These are phyloP conservation scores for Cryptotis parvus DNA, from an alignment of 2,113 vertebrate species.

Conservation along the genomic window DNA sequence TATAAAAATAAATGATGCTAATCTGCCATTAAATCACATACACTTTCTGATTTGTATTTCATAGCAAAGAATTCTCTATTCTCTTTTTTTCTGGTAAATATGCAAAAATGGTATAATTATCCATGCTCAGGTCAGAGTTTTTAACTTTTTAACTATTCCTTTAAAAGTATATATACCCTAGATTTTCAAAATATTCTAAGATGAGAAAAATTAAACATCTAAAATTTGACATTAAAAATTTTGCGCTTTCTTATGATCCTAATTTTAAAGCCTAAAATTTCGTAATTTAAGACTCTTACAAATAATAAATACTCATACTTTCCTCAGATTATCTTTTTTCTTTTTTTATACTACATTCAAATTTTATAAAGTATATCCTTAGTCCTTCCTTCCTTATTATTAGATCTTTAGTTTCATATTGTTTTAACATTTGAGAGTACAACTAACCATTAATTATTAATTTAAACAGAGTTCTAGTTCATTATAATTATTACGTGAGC, in stretches of 20 bases:
- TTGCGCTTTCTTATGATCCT: constrained; percentile 12
- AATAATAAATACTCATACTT: not conserved
- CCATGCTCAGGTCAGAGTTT: constrained; percentile 47
- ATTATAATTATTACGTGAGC: not conserved
- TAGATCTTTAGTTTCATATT: not conserved
- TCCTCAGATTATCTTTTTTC: not conserved
- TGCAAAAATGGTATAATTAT: constrained; percentile 39
- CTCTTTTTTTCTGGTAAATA: constrained; percentile 68
- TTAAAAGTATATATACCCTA: constrained; percentile 25
- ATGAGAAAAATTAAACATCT: constrained; percentile 35
- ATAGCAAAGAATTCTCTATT: constrained; percentile 51
- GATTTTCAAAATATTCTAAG: constrained; percentile 47
- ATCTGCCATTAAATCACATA: constrained; percentile 76
- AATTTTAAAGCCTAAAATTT: not conserved
- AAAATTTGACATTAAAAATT: not conserved
- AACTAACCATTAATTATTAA: not conserved
- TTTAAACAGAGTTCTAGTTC: not conserved
- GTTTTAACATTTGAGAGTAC: not conserved
- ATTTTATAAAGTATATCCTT: not conserved
- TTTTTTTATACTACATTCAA: constrained; percentile 24
- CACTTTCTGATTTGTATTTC: constrained; percentile 78
- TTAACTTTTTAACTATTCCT: not conserved
- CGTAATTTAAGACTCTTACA: not conserved
- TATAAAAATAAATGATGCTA: constrained; percentile 84
- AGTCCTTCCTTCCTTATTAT: constrained; percentile 45